Percentiles rank a stretch among this genome's conserved stretches.
Evolutionary conservation across 2,888 invertebrate species (phyloP).

Genomic region (Rhamphomyia laevipes): DNA sequence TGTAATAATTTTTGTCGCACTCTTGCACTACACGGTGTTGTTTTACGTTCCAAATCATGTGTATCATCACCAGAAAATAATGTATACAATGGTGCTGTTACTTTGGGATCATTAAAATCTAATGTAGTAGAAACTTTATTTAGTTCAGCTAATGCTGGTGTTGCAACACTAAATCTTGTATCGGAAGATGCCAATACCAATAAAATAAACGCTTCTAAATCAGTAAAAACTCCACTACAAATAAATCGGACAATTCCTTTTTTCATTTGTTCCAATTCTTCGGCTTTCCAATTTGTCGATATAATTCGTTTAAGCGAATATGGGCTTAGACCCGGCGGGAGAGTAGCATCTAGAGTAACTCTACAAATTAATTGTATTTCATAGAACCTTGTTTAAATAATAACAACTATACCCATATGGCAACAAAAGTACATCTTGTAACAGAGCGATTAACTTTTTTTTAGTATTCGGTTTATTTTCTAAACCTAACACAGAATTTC

Average conservation of each 20-base stretch:
- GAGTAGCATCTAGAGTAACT: constrained; percentile 28
- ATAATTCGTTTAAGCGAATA: constrained; percentile 65
- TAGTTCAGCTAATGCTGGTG: constrained; percentile 73
- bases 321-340: constrained; percentile 68
- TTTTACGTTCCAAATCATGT: constrained; percentile 54
- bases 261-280: constrained; percentile 70
- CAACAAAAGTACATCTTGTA: constrained; percentile 71
- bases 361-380: constrained; percentile 7
- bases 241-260: constrained; percentile 72
- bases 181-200: constrained; percentile 80
- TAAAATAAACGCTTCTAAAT: constrained; percentile 61
- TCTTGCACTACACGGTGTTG: constrained; percentile 67
- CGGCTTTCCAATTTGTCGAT: constrained; percentile 59
- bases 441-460: constrained; percentile 51
- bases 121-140: constrained; percentile 60
- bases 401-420: constrained; percentile 64
- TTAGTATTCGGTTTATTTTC: constrained; percentile 52
- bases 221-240: constrained; percentile 62
- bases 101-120: constrained; percentile 61
- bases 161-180: constrained; percentile 78
- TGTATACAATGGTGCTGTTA: constrained; percentile 64
- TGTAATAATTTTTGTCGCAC: constrained; percentile 76
- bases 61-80: constrained; percentile 47
- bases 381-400: not conserved
- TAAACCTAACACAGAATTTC: constrained; percentile 53